Evolutionary conservation across 2,113 vertebrate genomes (phyloP), one percentile per base, ranked within the genome.

Genomic region (Empidonax traillii): DNA sequence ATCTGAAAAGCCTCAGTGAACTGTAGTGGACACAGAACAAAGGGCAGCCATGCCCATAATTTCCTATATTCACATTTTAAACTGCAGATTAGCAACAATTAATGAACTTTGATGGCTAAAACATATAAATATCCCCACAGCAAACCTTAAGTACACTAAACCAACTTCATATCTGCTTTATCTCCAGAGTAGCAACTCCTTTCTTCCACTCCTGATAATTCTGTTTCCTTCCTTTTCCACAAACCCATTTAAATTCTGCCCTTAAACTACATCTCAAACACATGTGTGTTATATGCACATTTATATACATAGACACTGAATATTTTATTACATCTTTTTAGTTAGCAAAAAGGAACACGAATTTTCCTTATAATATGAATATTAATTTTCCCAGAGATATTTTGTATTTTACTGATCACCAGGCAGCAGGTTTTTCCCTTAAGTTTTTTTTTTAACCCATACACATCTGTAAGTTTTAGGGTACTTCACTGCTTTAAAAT

Each of bases 1-100:
- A 22, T 3, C 33, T 16, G 19, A 3, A 2, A 6, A 49, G 35
- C 3, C 1, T 2, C 5, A 3, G 4, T 3, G 18, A 35, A 10
- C 33, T 9, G 44, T 0, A 44, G 27, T 1, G 25, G 43, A 25
- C 22, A 12, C 33, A 22, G 28, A 56, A 12, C 67, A 37, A 27
- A 33, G 31, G n/a, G 52, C 44, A 78, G 53, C 27, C 2, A 0
- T 13, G 13, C 21, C 39, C 39, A 2, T 1, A 5, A 24, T 12
- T 41, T 55, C 49, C 33, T 14, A 9, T 46, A 3, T 31, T 46
- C 55, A 6, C 44, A 12, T 78, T 63, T 73, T 43, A 46, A 65
- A 49, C 41, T 30, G 66, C 76, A 85, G 19, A 80, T 71, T 25
- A 74, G n/a, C 10, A 55, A 44, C 39, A 65, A 56, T n/a, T 52